Percentiles rank a stretch among this genome's conserved stretches.
phyloP scores from a whole-genome alignment of 2,797 vertebrate genomes.

The Neoniphon sammara region DNA sequence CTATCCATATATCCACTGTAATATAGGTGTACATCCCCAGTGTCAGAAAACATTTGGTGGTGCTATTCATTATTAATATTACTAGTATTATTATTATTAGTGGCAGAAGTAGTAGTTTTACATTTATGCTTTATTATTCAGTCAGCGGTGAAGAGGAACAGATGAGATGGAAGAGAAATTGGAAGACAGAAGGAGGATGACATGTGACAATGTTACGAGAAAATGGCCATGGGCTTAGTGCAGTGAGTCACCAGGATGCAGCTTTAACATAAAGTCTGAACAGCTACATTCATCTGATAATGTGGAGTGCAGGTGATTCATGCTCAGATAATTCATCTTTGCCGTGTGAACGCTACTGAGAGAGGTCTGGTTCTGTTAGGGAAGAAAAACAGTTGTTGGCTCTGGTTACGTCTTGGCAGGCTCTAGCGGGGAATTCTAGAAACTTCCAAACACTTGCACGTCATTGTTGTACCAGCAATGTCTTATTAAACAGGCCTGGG shows the following conservation, averaged over 20 bases:
- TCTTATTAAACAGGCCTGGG: constrained; percentile 6
- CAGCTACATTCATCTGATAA: constrained; percentile 1
- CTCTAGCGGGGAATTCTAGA: constrained; percentile 56
- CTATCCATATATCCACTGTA: no score
- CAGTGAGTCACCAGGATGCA: constrained; percentile 1
- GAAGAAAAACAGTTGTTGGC: constrained; percentile 42
- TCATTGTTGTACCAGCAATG: constrained; percentile 31
- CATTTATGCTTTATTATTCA: neutral
- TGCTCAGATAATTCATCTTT: constrained; percentile 34
- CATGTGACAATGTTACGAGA: neutral
- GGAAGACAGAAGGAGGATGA: neutral
- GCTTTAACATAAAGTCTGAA: constrained; percentile 1
- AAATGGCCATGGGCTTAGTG: neutral
- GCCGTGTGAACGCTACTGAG: constrained; percentile 38
- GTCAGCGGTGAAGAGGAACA: constrained; percentile 12
- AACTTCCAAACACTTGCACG: constrained; percentile 35
- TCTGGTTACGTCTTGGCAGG: constrained; percentile 49
- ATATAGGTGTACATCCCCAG: no score
- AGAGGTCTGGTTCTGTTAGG: constrained; percentile 19
- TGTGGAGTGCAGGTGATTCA: constrained; percentile 47
- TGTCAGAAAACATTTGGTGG: no score
- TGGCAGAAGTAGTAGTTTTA: neutral
- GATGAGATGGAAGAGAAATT: constrained; percentile 1
- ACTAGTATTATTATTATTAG: no score
- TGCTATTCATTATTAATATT: no score